phyloP scores from a whole-genome alignment of 1,140 invertebrate genomes.

The silkworm (Bombyx mori) region DNA sequence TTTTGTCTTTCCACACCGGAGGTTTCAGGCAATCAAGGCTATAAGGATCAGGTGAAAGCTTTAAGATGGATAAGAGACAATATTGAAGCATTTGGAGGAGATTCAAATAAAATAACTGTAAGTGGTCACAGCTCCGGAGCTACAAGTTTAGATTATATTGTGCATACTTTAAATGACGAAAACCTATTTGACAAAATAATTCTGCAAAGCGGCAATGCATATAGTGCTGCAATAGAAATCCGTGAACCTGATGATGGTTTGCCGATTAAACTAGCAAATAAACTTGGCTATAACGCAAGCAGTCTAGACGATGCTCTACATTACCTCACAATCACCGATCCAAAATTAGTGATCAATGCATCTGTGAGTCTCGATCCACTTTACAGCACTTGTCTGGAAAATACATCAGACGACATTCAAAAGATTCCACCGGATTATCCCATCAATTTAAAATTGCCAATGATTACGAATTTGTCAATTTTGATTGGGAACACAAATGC shows the following conservation, averaged over 20 bases:
- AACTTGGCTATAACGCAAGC: conserved; percentile 17
- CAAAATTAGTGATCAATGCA: conserved; percentile 17
- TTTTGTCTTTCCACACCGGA: conserved; percentile 75
- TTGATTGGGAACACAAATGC: conserved; percentile 3
- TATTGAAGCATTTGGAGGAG: conserved; percentile 5
- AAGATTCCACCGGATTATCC: conserved; percentile 17
- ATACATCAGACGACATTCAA: conserved; percentile 17
- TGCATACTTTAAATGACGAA: not conserved
- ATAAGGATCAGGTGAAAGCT: conserved; percentile 3
- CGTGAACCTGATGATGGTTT: conserved; percentile 4
- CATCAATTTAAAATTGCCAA: not conserved
- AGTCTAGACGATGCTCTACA: conserved; percentile 15
- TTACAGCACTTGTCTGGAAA: conserved; percentile 21
- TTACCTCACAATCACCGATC: conserved; percentile 15
- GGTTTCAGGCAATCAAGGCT: conserved; percentile 28
- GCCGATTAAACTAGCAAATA: conserved; percentile 17
- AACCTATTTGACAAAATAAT: conserved; percentile 25
- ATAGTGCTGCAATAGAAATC: not conserved
- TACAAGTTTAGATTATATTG: conserved; percentile 1
- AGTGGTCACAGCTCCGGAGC: conserved; percentile 1
- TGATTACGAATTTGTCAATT: conserved; percentile 2
- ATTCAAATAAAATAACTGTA: conserved; percentile 1
- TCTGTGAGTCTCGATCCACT: conserved; percentile 1
- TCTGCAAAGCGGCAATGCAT: conserved; percentile 20
- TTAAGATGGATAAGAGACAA: conserved; percentile 5